These are phyloP conservation scores for Plebejus argus DNA, from an alignment of 2,888 invertebrate species.

Conservation along the genomic window DNA sequence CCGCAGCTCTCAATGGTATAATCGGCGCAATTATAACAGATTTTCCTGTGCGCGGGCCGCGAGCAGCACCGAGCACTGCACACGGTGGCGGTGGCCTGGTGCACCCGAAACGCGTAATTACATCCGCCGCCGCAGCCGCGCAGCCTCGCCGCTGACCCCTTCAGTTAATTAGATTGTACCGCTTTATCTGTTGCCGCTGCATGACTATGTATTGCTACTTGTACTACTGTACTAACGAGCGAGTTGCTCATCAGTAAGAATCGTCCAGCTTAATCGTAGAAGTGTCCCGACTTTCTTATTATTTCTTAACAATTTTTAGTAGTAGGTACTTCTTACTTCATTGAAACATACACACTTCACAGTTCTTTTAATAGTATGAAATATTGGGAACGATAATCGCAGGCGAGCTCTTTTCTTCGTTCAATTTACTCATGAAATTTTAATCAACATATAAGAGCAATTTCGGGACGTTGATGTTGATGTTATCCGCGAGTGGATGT, in stretches of 20 bases:
- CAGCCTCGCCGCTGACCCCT: slow-evolving; percentile 33
- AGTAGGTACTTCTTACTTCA: no score
- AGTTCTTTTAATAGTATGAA: no score
- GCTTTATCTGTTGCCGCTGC: not conserved
- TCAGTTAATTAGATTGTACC: not conserved
- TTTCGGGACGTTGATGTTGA: not conserved
- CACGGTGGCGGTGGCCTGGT: not conserved
- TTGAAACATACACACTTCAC: no score
- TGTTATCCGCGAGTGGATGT: not conserved
- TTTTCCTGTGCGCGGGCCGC: slow-evolving; percentile 42
- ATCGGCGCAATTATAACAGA: slow-evolving; percentile 44
- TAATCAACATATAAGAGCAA: no score
- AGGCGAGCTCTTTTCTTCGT: no score
- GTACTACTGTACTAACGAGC: not conserved
- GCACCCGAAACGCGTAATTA: slow-evolving; percentile 44
- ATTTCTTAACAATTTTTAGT: no score
- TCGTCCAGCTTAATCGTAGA: no score
- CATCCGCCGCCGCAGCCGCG: slow-evolving; percentile 43
- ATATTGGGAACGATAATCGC: no score
- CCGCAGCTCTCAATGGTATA: slow-evolving; percentile 45
- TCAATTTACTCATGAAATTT: no score
- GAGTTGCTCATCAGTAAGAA: not conserved
- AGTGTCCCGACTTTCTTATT: no score
- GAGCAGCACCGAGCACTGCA: slow-evolving; percentile 15
- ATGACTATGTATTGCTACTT: not conserved